Percentiles rank a stretch among this genome's conserved stretches.
Evolutionary conservation across 1,140 invertebrate genomes (phyloP).

Genomic region (Hermetia illucens): DNA sequence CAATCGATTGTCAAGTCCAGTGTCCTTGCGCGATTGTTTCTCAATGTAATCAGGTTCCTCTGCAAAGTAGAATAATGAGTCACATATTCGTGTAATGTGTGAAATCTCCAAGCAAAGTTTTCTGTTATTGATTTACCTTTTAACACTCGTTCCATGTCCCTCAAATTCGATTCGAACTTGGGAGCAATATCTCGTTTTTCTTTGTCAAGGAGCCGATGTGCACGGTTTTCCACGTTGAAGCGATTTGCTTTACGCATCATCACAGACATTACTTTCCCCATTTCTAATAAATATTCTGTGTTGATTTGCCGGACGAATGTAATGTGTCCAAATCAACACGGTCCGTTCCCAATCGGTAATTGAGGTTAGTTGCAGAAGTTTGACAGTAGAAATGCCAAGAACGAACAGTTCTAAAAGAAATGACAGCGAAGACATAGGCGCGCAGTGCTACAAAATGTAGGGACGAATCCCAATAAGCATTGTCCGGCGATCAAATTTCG

Average conservation of each 20-base stretch:
- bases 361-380: too few relatives aligned
- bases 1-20: conserved; percentile 39
- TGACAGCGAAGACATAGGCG: too few relatives aligned
- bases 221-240: conserved; percentile 57
- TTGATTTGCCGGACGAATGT: too few relatives aligned
- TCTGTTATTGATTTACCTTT: too few relatives aligned
- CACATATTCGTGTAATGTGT: conserved; percentile 6
- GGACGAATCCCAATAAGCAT: too few relatives aligned
- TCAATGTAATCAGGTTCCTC: conserved; percentile 43
- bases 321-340: too few relatives aligned
- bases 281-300: conserved; percentile 20
- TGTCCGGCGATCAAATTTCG: too few relatives aligned
- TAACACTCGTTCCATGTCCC: conserved; percentile 43
- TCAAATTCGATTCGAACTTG: conserved; percentile 37
- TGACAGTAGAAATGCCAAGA: too few relatives aligned
- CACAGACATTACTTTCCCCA: conserved; percentile 38
- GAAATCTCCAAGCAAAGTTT: conserved; percentile 4
- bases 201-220: conserved; percentile 45
- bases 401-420: too few relatives aligned
- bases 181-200: conserved; percentile 53
- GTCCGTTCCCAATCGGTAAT: too few relatives aligned
- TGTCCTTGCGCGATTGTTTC: conserved; percentile 41
- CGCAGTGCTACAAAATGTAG: too few relatives aligned
- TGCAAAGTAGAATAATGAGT: conserved; percentile 19
- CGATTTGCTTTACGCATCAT: conserved; percentile 34